These are phyloP conservation scores for Pachycephala philippinensis DNA, from an alignment of 2,113 vertebrate species.

Conservation along the genomic window DNA sequence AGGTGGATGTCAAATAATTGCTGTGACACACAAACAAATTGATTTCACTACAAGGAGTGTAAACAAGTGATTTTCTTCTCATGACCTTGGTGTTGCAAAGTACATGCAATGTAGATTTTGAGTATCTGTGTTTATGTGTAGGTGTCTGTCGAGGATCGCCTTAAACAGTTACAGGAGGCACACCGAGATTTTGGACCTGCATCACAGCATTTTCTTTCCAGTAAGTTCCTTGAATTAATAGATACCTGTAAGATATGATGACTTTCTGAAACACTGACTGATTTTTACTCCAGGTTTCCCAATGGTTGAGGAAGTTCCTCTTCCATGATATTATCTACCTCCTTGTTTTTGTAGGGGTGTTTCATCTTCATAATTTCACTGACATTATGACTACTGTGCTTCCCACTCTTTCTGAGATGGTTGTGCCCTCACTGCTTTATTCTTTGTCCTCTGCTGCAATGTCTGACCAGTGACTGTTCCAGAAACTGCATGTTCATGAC, in stretches of 20 bases:
- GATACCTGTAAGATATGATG: neutral
- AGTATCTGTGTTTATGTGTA: constrained; percentile 27
- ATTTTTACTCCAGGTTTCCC: neutral
- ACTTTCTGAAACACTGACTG: neutral
- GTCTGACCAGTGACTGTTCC: neutral
- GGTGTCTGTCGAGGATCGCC: constrained; percentile 90
- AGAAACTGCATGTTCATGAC: neutral
- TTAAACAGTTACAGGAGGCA: constrained; percentile 91
- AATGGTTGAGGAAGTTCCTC: neutral
- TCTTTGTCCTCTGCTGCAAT: neutral
- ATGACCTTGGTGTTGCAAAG: neutral
- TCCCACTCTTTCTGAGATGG: neutral
- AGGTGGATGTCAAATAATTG: neutral
- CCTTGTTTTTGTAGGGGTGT: neutral
- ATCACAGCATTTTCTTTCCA: constrained; percentile 95
- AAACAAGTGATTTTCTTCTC: neutral
- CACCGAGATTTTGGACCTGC: constrained; percentile 92
- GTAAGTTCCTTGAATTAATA: constrained; percentile 76
- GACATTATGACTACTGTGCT: neutral
- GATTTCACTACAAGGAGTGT: neutral
- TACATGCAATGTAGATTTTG: neutral
- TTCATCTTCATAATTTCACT: neutral
- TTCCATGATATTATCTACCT: neutral
- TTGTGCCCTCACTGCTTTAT: neutral
- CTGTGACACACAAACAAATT: neutral